Evolutionary conservation across 2,888 invertebrate genomes (phyloP), one percentile per base, ranked within the genome.

Genomic region (Argynnis bischoffii): DNA sequence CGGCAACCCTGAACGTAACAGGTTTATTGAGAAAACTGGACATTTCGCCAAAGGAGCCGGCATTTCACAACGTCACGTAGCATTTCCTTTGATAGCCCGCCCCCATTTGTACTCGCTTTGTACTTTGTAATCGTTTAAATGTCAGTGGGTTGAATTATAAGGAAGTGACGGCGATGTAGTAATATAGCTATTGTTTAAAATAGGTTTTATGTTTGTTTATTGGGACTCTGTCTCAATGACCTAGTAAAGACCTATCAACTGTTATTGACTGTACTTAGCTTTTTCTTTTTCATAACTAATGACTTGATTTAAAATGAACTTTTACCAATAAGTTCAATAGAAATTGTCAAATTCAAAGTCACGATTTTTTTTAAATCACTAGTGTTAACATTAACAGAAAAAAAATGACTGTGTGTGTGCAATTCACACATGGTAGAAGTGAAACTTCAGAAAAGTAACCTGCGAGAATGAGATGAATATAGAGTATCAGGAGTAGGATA

Each of bases 11-110:
- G 64, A 57, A 35, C 70, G 69, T 79, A 77, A 86, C 88, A 77
- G 85, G 88, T 88, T 85, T 78, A 72, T 77, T 73, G 78, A 79
- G 81, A 80, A 81, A 86, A 86, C 86, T 84, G 84, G 85, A 81
- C 82, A 72, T 80, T 81, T 82, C 77, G 78, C 76, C 74, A 69
- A 26, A 69, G 72, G 76, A 78, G 77, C 77, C 74, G 75, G 64
- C 67, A 54, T 74, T 69, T 74, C 72, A 67, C 71, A 67, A 70
- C 55, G 56, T 55, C 47, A 69, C 60, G 47, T 26, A 70, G 69
- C 71, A 72, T 74, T 74, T 74, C 70, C 67, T 74, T 70, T 69
- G 69, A 73, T 54, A 64, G 35, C 60, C 70, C 72, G 69, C 70
- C 70, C 70, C 69, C 72, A 72, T 69, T 64, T 66, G 68, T 68